Evolutionary conservation across 2,113 vertebrate genomes (phyloP), one percentile per base, ranked within the genome.

Genomic region (Stictonetta naevosa): DNA sequence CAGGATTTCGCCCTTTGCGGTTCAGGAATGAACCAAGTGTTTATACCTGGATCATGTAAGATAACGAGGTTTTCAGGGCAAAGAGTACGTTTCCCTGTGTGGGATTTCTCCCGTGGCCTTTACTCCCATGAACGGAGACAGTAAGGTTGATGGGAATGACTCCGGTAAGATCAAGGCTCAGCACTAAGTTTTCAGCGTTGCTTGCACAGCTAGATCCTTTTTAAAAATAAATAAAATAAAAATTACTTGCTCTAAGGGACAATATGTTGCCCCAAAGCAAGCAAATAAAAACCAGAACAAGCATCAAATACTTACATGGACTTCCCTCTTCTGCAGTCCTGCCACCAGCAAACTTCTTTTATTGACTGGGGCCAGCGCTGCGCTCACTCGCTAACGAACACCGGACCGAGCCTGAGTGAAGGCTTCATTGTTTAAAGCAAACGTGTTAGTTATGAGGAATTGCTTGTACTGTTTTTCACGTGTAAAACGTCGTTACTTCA

Each of bases 361-460:
- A 80, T 48, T 60, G 73, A 86, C 31, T 22, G 2, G 63, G 67
- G 63, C n/a, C 75, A 44, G 83, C 2, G 25, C 56, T 79, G 53
- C 31, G 17, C 76, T 68, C 55, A 17, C 4, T 71, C 68, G 14
- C 34, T 73, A 71, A 71, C 2, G 3, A 90, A 69, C 26, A 19
- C 48, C 38, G 60, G 72, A 75, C 36, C 1, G 4, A n/a, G 94
- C 46, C 16, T 0, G 0, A 83, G 89, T 20, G 86, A 89, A 95
- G 56, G 11, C 55, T 66, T 80, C 44, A 72, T 63, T 95, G 88
- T 90, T 96, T 68, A 50, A 76, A 83, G 81, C 0, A 0, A 82
- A 72, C 0, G 0, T 21, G 83, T 25, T 3, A 28, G 59, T 52
- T 0, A 0, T 0, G 0, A 69, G 59, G 83, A 88, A 84, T 34